Percentiles rank a stretch among this genome's conserved stretches.
Evolutionary conservation across 2,797 vertebrate species (phyloP).

Genomic region (Artibeus lituratus): DNA sequence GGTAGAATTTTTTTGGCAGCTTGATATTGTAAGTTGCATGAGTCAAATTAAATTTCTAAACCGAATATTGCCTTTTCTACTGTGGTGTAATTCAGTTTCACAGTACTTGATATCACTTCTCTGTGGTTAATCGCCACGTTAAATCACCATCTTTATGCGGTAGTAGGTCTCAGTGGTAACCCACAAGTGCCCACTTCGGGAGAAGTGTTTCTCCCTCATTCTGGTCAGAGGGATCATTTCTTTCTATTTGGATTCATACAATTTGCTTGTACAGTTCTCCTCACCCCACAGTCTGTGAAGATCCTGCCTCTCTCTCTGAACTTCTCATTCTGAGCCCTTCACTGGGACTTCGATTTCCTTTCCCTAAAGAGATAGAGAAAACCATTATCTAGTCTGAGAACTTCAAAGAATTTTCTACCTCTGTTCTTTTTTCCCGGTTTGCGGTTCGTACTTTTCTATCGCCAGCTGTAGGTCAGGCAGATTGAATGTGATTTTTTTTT

Average conservation of each 20-base stretch:
- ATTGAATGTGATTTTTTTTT: background rate
- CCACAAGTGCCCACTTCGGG: background rate
- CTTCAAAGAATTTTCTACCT: background rate
- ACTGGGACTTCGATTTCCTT: background rate
- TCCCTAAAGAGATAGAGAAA: background rate
- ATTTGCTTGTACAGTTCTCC: background rate
- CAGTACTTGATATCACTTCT: background rate
- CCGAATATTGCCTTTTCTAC: background rate
- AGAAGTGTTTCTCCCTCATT: background rate
- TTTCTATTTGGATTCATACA: background rate
- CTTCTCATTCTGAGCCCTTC: background rate
- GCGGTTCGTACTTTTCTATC: background rate
- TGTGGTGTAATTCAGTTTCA: background rate
- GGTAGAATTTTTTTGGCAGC: background rate
- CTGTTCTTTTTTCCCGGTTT: background rate
- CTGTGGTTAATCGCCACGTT: background rate
- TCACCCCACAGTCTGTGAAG: background rate
- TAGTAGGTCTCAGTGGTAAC: background rate
- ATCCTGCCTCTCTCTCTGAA: background rate
- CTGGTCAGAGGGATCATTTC: background rate
- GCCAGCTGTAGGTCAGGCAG: background rate
- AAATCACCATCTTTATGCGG: background rate
- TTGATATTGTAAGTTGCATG: background rate
- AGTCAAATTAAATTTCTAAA: conserved; percentile 13
- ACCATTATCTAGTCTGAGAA: background rate